A percentile compares a stretch with the other conserved stretches of the same genome.
These are phyloP conservation scores for Penelope pileata DNA, from an alignment of 2,113 vertebrate genomes.

Conservation along the genomic window DNA sequence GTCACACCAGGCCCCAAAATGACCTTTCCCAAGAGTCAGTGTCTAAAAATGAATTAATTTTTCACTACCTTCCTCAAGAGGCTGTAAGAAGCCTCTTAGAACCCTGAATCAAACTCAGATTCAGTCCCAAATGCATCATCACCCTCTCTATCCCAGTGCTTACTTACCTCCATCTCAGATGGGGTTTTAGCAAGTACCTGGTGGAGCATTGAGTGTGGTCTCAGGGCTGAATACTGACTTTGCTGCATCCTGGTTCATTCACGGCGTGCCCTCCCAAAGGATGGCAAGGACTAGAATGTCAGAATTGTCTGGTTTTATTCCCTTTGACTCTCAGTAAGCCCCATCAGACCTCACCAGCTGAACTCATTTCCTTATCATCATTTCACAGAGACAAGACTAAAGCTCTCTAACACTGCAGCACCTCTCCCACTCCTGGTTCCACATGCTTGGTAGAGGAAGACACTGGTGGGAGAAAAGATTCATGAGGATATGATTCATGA, in stretches of 20 bases:
- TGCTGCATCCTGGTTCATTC: neutral
- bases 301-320: neutral
- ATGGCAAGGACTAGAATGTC: neutral
- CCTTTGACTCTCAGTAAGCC: neutral
- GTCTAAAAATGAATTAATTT: neutral
- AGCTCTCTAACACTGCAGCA: neutral
- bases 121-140: neutral
- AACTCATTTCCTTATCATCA: neutral
- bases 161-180: neutral
- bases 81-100: neutral
- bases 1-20: neutral
- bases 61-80: neutral
- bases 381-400: neutral
- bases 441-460: rapidly evolving
- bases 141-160: neutral
- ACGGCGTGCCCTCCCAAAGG: neutral
- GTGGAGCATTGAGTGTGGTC: neutral
- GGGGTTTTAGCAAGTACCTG: neutral
- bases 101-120: neutral
- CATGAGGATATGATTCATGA: neutral
- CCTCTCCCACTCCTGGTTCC: neutral
- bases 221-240: neutral
- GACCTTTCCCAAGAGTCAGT: neutral
- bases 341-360: neutral
- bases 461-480: neutral